Evolutionary conservation across 2,113 vertebrate species (phyloP).

Genomic region (Malurus cyaneus): DNA sequence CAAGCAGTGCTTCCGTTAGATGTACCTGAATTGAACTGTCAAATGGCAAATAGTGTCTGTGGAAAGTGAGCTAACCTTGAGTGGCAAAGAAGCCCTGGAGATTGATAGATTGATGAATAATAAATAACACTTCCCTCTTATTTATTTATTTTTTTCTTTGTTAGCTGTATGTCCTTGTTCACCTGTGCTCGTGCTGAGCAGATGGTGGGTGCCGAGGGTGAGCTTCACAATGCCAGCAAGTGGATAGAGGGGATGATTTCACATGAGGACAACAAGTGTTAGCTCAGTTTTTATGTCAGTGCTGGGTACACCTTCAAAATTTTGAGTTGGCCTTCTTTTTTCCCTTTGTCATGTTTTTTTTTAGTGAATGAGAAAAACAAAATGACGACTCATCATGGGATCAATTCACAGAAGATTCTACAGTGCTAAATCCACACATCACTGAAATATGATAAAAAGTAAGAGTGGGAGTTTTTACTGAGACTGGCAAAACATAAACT

Average conservation of each 20-base stretch:
- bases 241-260: background rate
- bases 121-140: background rate
- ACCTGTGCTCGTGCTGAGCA: background rate
- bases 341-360: background rate
- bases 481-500: background rate
- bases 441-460: background rate
- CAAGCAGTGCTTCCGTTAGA: background rate
- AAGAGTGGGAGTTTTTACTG: background rate
- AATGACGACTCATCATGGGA: background rate
- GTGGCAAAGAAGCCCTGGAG: constrained; percentile 51
- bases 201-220: background rate
- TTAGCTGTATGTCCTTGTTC: background rate
- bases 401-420: background rate
- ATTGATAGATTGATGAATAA: constrained; percentile 56
- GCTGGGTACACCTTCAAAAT: background rate
- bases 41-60: constrained; percentile 55
- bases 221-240: background rate
- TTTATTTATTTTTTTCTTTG: background rate
- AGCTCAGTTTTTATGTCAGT: background rate
- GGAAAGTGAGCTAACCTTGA: constrained; percentile 28
- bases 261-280: background rate
- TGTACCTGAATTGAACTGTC: constrained; percentile 62
- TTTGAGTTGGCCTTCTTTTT: background rate
- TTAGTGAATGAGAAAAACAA: background rate
- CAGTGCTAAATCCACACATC: background rate